Evolutionary conservation across 1,140 invertebrate genomes (phyloP).

Genomic region (Brachionus angularis): DNA sequence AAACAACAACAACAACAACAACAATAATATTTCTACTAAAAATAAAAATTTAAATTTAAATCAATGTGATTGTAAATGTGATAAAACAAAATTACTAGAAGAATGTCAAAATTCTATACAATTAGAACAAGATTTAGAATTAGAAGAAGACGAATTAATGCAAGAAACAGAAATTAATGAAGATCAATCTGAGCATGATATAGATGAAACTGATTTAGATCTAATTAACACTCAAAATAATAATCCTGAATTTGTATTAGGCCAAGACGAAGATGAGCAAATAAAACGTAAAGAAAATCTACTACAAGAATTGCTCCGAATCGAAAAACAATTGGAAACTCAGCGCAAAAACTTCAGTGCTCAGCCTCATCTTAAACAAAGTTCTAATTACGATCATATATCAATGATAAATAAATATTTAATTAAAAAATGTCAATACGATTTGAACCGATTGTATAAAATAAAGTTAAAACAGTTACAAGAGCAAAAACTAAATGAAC

Average conservation of each 20-base stretch:
- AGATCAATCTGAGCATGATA: background rate
- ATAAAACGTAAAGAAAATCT: slow-evolving; percentile 31
- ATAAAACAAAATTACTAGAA: background rate
- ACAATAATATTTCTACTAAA: no score
- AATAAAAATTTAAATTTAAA: background rate
- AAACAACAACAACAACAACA: no score
- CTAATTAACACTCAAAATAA: background rate
- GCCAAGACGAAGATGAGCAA: slow-evolving; percentile 31
- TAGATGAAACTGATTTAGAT: background rate
- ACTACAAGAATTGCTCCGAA: slow-evolving; percentile 31
- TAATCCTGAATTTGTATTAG: background rate
- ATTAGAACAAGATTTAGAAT: background rate
- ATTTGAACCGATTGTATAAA: slow-evolving; percentile 35
- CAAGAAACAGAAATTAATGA: no score
- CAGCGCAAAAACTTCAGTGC: slow-evolving; percentile 4
- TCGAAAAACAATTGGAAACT: slow-evolving; percentile 32
- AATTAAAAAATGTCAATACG: slow-evolving; percentile 36
- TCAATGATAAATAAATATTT: slow-evolving; percentile 38
- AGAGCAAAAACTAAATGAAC: slow-evolving; percentile 33
- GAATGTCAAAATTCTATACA: background rate
- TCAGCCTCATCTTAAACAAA: no score
- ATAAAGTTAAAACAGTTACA: slow-evolving; percentile 39
- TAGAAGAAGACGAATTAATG: background rate
- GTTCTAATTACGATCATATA: slow-evolving; percentile 33
- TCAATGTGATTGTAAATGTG: background rate